phyloP scores from a whole-genome alignment of 2,888 invertebrate genomes.

The Rhimphoctona megacephalus region DNA sequence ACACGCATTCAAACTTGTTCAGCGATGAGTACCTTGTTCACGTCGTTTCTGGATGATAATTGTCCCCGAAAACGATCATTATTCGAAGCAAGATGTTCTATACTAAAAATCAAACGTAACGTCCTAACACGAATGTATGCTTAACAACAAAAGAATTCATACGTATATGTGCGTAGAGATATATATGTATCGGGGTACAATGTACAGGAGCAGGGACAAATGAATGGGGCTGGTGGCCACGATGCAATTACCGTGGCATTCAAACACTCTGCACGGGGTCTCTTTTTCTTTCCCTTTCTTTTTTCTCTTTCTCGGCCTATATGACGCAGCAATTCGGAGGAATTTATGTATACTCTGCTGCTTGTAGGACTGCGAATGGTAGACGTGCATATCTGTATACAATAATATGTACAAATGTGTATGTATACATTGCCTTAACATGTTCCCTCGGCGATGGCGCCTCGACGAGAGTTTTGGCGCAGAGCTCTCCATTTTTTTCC shows the following conservation, averaged over 20 bases:
- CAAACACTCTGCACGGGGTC: slow-evolving; percentile 75
- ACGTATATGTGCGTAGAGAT: background rate
- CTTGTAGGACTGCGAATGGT: background rate
- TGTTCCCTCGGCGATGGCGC: slow-evolving; percentile 22
- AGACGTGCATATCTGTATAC: slow-evolving; percentile 13
- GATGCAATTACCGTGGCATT: slow-evolving; percentile 72
- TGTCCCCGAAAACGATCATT: slow-evolving; percentile 17
- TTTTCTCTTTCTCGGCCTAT: background rate
- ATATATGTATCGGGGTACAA: slow-evolving; percentile 2
- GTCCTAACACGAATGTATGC: background rate
- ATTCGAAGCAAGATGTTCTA: slow-evolving; percentile 5
- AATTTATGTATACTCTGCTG: slow-evolving; percentile 21
- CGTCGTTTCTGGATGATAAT: slow-evolving; percentile 3
- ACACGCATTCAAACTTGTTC: background rate
- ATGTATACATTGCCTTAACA: slow-evolving; percentile 13
- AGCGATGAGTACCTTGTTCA: background rate
- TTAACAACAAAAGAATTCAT: slow-evolving; percentile 16
- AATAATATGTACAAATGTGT: slow-evolving; percentile 15
- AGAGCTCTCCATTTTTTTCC: slow-evolving; percentile 14
- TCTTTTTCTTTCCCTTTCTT: slow-evolving; percentile 8
- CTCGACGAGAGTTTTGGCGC: slow-evolving; percentile 28
- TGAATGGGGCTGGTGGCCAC: slow-evolving; percentile 67
- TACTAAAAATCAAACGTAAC: slow-evolving; percentile 7
- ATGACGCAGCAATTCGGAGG: slow-evolving; percentile 27
- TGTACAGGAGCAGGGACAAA: slow-evolving; percentile 5